Evolutionary conservation across 1,140 invertebrate species (phyloP), one percentile per base, ranked within the genome.

Genomic region (Helicorthomorpha holstii): DNA sequence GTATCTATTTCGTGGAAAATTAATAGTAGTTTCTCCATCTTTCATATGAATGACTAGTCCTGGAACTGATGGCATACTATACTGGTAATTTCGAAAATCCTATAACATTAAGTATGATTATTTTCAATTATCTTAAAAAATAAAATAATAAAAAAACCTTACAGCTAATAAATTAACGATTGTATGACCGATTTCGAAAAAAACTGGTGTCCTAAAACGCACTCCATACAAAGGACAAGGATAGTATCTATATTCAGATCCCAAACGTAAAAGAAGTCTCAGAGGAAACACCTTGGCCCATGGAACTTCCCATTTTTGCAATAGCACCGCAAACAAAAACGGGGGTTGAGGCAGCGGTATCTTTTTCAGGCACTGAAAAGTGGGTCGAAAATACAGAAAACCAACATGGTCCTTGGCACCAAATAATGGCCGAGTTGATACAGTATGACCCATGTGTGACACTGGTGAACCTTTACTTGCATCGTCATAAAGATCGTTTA

Each of bases 281-380:
- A 89, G 66, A 16, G 84, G 84, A 63, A 91, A 85, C 25, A 89
- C 74, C 70, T 84, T 83, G 1, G 84, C 85, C 85, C 85, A 88
- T 1, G 84, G 84, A 22, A 81, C 80, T 69, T 89, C 86, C 77
- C 82, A 86, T 72, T 79, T 81, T 61, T 89, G 85, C 42, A 92
- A 77, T 27, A 91, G 72, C 54, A 91, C 74, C 1, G 77, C 86
- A 57, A 91, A 76, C 21, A 91, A 64, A 64, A 79, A 90, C 0
- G 86, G 85, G 49, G 80, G 74, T 19, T 77, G 70, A 1, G 87
- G 87, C 48, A 85, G 64, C 51, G 78, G 67, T 1, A 91, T 69
- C 60, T 85, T 81, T 56, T 83, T 79, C 45, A 89, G 67, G 69
- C 85, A 90, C 59, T 91, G 86, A 64, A 86, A 81, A 16, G 82